Evolutionary conservation across 2,888 invertebrate genomes (phyloP).

Genomic region (Endotricha flammealis): DNA sequence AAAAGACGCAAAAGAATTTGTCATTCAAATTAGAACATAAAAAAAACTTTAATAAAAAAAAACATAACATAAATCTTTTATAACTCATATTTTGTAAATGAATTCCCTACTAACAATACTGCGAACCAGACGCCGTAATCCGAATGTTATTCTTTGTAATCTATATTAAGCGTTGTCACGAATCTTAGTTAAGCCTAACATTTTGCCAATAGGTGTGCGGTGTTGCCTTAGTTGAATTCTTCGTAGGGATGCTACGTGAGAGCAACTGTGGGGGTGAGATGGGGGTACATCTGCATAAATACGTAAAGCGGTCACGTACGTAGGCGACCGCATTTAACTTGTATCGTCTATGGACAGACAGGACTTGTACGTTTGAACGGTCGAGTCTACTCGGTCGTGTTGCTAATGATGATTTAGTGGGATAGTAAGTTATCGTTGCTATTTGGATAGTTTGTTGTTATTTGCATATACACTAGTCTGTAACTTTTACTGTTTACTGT

Average conservation of each 20-base stretch:
- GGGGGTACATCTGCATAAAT: constrained; percentile 66
- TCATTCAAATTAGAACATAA: no score
- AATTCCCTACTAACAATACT: constrained; percentile 2
- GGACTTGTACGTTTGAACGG: constrained; percentile 23
- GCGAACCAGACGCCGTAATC: constrained; percentile 9
- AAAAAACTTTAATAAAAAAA: no score
- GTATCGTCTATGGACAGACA: constrained; percentile 44
- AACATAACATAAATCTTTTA: no score
- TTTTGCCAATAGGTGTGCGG: constrained; percentile 44
- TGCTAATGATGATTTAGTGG: neutral
- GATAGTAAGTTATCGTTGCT: no score
- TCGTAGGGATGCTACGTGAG: constrained; percentile 28
- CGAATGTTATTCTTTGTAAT: constrained; percentile 28
- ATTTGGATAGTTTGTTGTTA: no score
- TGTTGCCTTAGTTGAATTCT: constrained; percentile 58
- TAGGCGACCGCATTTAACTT: constrained; percentile 53
- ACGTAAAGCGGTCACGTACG: constrained; percentile 68
- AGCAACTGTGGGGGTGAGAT: constrained; percentile 23
- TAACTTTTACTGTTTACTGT: no score
- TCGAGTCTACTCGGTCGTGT: constrained; percentile 18
- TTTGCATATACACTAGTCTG: no score
- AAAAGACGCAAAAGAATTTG: no score
- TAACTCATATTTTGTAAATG: constrained; percentile 1
- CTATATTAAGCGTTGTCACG: constrained; percentile 42
- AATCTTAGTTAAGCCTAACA: constrained; percentile 40